Base-by-base conservation (phyloP, 1,140 invertebrate species). In the Orchestia grillus region DNA sequence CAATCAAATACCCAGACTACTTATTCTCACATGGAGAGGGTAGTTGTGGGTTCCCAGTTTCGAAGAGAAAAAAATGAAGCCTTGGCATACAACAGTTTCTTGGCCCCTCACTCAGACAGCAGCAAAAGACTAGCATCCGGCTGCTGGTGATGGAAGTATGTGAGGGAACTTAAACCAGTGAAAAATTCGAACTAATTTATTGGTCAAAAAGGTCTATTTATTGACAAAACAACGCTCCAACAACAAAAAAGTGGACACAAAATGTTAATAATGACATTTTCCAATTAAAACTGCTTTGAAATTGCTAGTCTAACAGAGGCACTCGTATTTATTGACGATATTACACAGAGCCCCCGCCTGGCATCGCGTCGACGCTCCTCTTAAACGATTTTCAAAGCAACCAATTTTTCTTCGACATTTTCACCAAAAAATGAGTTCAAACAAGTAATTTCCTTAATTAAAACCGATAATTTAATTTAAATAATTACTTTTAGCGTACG, bases 131-230 rank as follows among this genome's bases (percentile, higher is more conserved):
- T 77, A 23, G 62, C 11, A 23, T 23, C 36, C 11, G 15, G 3
- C 28, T 77, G 28, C 62, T 77, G 28, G 28, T 36, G 15, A 77
- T 77, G 11, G 15, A 3, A 36, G n/a, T n/a, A 77, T 19, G 62
- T 19, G 28, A 90, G 41, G 88, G 42, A 42, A 90, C 11, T 4
- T 42, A 90, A 42, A 44, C 88, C n/a, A 90, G 88, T 41, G 28
- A 90, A 90, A 90, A 90, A 90, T 44, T 90, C 88, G 28, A 42
- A 90, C n/a, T 90, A 90, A 42, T 90, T 90, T 90, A 90, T 90
- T 90, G 88, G 88, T 90, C 88, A 90, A 41, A 87, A 87, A 90
- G 88, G 88, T 42, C 88, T 90, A 90, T 90, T 90, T 90, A 90
- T 90, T 90, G 88, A 44, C 88, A 42, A 42, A 44, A 87, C 41